Base-by-base conservation (phyloP, 2,113 vertebrate genomes). In the Ornithorhynchus anatinus region DNA sequence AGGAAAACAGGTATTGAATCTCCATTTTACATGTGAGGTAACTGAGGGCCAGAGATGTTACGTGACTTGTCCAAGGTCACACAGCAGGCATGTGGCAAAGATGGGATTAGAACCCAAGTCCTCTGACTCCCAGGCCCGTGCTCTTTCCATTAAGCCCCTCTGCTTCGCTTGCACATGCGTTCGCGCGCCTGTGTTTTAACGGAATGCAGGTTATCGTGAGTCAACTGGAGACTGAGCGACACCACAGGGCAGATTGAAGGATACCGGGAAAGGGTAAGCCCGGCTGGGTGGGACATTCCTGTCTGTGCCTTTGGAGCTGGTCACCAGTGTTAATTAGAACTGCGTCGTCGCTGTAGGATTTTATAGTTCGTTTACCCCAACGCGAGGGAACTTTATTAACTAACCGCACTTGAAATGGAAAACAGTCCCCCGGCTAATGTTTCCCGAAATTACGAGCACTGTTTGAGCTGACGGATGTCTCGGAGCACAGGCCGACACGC, bases 321-420 rank as follows among this genome's bases (percentile, higher is more conserved):
- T 61, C 81, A 84, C 17, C 32, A 74, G 65, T 66, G 80, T 69
- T 87, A 88, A 85, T 86, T 75, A 65, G 78, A 90, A 87, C 77
- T 67, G 78, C 51, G 66, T 81, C 27, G 62, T 83, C 80, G 72
- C 31, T 77, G 72, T 79, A 81, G 67, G 73, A 63, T 61, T 85
- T 88, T 80, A 84, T 62, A 76, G 84, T 76, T 80, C 72, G 38
- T 70, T 58, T 33, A 79, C 77, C 62, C 27, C 89, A 81, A 86
- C 63, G 76, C 88, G 70, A 57, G 77, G 10, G 51, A 37, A 39
- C 54, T 78, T 59, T 10, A 89, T 87, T 84, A 86, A 89, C 84
- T 81, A 82, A 81, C 76, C 70, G 60, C 5, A 37, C 71, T 51
- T 32, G 74, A 72, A 86, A 85, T 59, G 38, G 64, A 84, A 82